Percentiles rank a stretch among this genome's conserved stretches.
These are phyloP conservation scores for Protobothrops flavoviridis DNA, from an alignment of 2,113 vertebrate species.

Conservation along the genomic window DNA sequence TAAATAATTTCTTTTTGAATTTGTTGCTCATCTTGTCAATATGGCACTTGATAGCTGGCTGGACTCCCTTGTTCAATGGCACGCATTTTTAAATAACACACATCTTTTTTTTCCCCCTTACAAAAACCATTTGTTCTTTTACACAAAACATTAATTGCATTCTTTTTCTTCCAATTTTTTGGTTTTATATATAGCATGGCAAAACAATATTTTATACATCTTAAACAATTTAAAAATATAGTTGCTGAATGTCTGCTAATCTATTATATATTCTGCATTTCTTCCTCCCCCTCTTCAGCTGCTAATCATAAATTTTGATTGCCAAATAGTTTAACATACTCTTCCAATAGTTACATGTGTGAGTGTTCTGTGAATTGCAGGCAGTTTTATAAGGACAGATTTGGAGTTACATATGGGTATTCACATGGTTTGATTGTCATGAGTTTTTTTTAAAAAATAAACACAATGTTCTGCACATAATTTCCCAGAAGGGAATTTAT, in stretches of 20 bases:
- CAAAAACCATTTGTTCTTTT: slow-evolving; percentile 70
- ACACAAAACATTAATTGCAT: slow-evolving; percentile 71
- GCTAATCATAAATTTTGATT: slow-evolving; percentile 79
- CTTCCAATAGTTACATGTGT: slow-evolving; percentile 82
- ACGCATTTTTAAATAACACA: slow-evolving; percentile 73
- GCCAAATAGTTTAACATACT: slow-evolving; percentile 79
- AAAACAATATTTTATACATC: slow-evolving; percentile 74
- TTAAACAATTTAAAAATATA: slow-evolving; percentile 70
- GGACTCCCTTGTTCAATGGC: slow-evolving; percentile 76
- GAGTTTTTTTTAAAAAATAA: slow-evolving; percentile 46
- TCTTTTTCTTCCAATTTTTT: slow-evolving; percentile 57
- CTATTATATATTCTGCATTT: slow-evolving; percentile 63
- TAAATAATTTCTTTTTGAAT: slow-evolving; percentile 69
- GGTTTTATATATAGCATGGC: slow-evolving; percentile 69
- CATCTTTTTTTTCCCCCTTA: background rate
- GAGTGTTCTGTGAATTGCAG: slow-evolving; percentile 78
- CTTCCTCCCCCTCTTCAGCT: slow-evolving; percentile 76
- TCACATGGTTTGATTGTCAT: slow-evolving; percentile 79
- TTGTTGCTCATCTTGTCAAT: slow-evolving; percentile 75
- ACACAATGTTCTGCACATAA: slow-evolving; percentile 61
- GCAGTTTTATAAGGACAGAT: slow-evolving; percentile 78
- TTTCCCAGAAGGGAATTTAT: slow-evolving; percentile 50
- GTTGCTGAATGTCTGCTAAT: slow-evolving; percentile 69
- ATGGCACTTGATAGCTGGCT: slow-evolving; percentile 80
- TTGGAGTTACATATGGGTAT: slow-evolving; percentile 83